phyloP scores from a whole-genome alignment of 2,888 invertebrate species.

The Congeria kusceri region DNA sequence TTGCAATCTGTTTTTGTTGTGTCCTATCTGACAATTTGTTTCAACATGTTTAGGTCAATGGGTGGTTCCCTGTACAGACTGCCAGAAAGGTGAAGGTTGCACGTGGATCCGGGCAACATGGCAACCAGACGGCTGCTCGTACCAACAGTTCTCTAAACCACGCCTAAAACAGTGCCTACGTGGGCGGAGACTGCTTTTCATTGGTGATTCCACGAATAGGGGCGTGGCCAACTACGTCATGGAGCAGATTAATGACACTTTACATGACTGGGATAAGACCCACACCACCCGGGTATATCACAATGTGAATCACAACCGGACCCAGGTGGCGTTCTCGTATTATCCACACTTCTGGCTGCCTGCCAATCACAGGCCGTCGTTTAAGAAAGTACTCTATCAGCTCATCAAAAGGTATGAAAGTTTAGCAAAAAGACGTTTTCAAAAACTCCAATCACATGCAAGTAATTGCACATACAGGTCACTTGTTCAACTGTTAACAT shows the following conservation, averaged over 20 bases:
- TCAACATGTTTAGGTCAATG: constrained; percentile 82
- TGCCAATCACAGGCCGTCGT: constrained; percentile 84
- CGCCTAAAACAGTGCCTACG: constrained; percentile 77
- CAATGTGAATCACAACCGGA: constrained; percentile 83
- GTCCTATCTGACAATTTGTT: too few species aligned
- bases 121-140: constrained; percentile 84
- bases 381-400: constrained; percentile 86
- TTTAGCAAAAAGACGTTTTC: too few species aligned
- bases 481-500: too few species aligned
- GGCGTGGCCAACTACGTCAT: constrained; percentile 86
- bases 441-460: too few species aligned
- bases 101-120: constrained; percentile 85
- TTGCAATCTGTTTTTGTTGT: too few species aligned
- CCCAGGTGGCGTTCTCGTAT: constrained; percentile 86
- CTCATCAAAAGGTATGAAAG: constrained; percentile 85
- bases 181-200: constrained; percentile 85
- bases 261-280: constrained; percentile 86
- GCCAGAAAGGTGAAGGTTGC: constrained; percentile 80
- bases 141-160: constrained; percentile 77
- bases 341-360: constrained; percentile 87
- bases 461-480: too few species aligned
- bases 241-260: constrained; percentile 85
- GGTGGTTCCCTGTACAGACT: constrained; percentile 85
- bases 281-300: constrained; percentile 85
- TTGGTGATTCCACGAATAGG: constrained; percentile 87